Conservation (phyloP, 1,140 invertebrate species). For the Leptestheria dahalacensis region DNA sequence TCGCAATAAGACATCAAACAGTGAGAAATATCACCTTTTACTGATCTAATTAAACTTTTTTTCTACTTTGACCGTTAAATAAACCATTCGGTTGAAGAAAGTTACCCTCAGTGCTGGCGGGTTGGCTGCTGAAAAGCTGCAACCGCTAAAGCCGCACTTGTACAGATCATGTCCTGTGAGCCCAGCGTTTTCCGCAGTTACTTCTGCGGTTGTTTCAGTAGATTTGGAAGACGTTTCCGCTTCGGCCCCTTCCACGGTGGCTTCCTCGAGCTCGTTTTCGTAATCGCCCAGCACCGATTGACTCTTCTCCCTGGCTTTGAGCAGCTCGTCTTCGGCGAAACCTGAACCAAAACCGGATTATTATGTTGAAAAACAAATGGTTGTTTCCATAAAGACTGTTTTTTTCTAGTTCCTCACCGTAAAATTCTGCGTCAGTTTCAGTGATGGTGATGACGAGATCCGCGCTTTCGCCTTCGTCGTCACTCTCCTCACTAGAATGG, state of each 20-base stretch:
- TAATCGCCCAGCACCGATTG: not conserved
- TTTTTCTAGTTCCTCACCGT: too few species aligned
- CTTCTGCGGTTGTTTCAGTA: not conserved
- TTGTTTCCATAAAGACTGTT: too few species aligned
- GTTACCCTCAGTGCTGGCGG: not conserved
- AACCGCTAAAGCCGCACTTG: conserved; percentile 33
- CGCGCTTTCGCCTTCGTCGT: not conserved
- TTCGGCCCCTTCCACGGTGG: not conserved
- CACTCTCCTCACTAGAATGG: not conserved
- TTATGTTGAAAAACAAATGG: too few species aligned
- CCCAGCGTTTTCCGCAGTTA: conserved; percentile 1
- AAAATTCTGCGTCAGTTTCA: not conserved
- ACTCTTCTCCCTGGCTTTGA: not conserved
- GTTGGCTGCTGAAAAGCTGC: conserved; percentile 18
- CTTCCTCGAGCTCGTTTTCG: not conserved
- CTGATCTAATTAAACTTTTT: not conserved
- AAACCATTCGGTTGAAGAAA: not conserved
- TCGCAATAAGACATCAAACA: too few species aligned
- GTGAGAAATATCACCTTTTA: too few species aligned
- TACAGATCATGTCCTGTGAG: conserved; percentile 31
- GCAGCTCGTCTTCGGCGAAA: conserved; percentile 2
- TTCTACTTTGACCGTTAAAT: not conserved
- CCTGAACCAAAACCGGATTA: too few species aligned
- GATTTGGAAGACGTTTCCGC: not conserved
- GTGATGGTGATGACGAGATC: not conserved